A percentile compares a stretch with the other conserved stretches of the same genome.
phyloP scores from a whole-genome alignment of 1,140 invertebrate species.

The Apis florea region DNA sequence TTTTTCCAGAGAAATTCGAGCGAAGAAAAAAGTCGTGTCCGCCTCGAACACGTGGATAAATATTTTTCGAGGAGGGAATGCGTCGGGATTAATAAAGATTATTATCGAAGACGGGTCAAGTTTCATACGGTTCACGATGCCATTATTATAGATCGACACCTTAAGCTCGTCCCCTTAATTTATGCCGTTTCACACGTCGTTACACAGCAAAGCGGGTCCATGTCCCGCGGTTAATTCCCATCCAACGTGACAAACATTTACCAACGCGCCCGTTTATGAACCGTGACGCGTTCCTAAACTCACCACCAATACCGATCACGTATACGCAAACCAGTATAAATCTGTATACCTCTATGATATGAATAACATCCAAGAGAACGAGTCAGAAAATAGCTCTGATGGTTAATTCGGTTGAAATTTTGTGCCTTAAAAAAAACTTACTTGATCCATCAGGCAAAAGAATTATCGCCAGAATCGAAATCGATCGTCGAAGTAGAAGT shows the following conservation, averaged over 20 bases:
- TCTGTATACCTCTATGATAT: no score
- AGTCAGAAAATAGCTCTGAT: not conserved
- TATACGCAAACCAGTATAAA: no score
- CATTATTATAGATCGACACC: not conserved
- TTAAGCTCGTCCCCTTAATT: conserved; percentile 10
- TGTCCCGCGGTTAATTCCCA: conserved; percentile 9
- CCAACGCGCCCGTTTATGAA: conserved; percentile 3
- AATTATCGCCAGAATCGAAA: no score
- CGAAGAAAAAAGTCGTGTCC: no score
- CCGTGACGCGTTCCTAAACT: not conserved
- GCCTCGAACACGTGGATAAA: no score
- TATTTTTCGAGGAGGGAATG: no score
- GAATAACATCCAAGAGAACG: not conserved
- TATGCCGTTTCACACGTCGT: conserved; percentile 10
- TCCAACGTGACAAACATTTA: conserved; percentile 4
- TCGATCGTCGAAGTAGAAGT: no score
- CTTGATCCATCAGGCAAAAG: no score
- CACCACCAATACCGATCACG: not conserved
- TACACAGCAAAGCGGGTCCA: not conserved
- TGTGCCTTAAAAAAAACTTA: no score
- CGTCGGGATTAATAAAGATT: not conserved
- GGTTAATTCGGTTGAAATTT: not conserved
- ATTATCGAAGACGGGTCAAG: not conserved
- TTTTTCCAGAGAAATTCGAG: no score
- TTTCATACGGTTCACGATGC: not conserved